Conservation (phyloP, 2,888 invertebrate species). For the Himalopsyche kuldschensis region DNA sequence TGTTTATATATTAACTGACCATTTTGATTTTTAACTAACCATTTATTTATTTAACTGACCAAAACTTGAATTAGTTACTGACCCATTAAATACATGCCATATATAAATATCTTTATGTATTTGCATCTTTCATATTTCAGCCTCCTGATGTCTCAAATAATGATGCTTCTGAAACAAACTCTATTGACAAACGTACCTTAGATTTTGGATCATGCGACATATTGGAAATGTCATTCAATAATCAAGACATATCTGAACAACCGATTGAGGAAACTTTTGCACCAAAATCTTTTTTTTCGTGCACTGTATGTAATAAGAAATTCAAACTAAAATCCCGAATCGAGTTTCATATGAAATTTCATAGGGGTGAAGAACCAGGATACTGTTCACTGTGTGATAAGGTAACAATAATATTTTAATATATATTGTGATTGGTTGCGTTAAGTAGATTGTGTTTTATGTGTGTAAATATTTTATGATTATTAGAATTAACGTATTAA, state of each 20-base stretch:
- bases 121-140: too few relatives aligned
- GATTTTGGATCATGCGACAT: not conserved
- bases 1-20: too few relatives aligned
- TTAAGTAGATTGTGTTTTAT: not conserved
- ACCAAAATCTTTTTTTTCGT: not conserved
- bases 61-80: too few relatives aligned
- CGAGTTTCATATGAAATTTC: slow-evolving; percentile 23
- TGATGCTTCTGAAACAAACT: not conserved
- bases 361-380: slow-evolving; percentile 11
- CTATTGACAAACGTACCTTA: not conserved
- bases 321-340: slow-evolving; percentile 21
- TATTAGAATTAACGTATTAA: not conserved
- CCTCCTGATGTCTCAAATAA: not conserved
- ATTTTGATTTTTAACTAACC: too few relatives aligned
- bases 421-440: too few relatives aligned
- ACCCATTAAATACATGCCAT: too few relatives aligned
- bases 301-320: slow-evolving; percentile 12
- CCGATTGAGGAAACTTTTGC: not conserved
- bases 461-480: not conserved
- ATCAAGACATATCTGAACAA: not conserved
- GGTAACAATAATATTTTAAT: not conserved
- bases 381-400: slow-evolving; percentile 17
- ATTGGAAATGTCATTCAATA: not conserved
- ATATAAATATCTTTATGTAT: too few relatives aligned
- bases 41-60: too few relatives aligned